Percentiles rank a stretch among this genome's conserved stretches.
Conservation (phyloP, 2,797 vertebrate species). For the Sebastes itinus region DNA sequence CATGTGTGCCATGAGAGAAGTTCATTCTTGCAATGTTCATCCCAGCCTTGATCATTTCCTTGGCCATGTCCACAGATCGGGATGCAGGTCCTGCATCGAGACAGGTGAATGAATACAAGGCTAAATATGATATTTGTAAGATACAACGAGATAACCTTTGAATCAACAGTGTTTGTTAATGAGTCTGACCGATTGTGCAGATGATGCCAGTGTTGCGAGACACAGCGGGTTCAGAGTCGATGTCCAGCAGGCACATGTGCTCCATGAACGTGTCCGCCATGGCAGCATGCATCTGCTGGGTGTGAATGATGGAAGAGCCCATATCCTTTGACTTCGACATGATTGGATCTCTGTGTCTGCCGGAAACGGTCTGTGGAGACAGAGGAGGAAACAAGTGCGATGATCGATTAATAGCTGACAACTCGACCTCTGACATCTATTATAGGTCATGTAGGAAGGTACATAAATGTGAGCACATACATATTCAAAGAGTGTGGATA, state of each 20-base stretch:
- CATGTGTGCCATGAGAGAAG: constrained; percentile 97
- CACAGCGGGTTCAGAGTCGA: constrained; percentile 91
- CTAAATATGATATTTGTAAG: neutral
- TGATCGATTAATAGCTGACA: neutral
- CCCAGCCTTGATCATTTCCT: constrained; percentile 97
- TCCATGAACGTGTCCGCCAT: constrained; percentile 96
- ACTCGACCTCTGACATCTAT: neutral
- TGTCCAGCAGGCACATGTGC: constrained; percentile 97
- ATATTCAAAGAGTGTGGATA: neutral
- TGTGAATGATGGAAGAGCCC: constrained; percentile 88
- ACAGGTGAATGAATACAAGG: neutral
- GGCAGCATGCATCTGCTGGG: constrained; percentile 94
- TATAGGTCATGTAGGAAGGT: no score
- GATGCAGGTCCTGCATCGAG: constrained; percentile 89
- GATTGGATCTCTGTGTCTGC: constrained; percentile 67
- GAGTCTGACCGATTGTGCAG: constrained; percentile 94
- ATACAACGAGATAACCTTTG: neutral
- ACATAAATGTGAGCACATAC: neutral
- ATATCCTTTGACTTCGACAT: constrained; percentile 89
- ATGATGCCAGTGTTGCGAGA: constrained; percentile 98
- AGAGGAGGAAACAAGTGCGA: neutral
- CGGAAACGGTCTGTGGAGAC: constrained; percentile 57
- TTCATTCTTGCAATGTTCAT: constrained; percentile 99
- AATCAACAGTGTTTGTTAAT: neutral
- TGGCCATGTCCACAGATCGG: constrained; percentile 89